Evolutionary conservation across 2,113 vertebrate species (phyloP).

Genomic region (Apodemus sylvaticus): DNA sequence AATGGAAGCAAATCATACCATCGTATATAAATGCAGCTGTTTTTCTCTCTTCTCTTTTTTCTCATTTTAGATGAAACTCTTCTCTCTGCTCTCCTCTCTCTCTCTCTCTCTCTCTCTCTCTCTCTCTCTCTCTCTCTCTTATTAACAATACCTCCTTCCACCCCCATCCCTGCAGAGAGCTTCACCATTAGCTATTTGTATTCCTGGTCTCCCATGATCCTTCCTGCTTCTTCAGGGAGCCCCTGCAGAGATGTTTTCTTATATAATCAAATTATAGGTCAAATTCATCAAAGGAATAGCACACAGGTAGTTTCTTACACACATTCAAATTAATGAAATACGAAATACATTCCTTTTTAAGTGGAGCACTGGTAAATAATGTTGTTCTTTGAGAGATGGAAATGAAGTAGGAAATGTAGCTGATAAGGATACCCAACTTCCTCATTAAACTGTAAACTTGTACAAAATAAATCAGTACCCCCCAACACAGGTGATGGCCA

Average conservation of each 20-base stretch:
- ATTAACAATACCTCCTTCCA: not conserved
- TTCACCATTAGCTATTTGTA: slow-evolving; percentile 10
- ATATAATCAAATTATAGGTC: slow-evolving; percentile 75
- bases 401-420: not conserved
- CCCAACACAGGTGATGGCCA: rapidly evolving
- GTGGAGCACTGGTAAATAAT: slow-evolving; percentile 70
- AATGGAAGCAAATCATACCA: slow-evolving; percentile 74
- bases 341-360: slow-evolving; percentile 61
- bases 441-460: not conserved
- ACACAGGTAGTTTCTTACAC: slow-evolving; percentile 52
- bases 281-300: slow-evolving; percentile 76
- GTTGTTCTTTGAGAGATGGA: slow-evolving; percentile 49
- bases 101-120: not conserved
- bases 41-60: slow-evolving; percentile 57
- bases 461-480: rapidly evolving
- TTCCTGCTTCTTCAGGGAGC: slow-evolving; percentile 59
- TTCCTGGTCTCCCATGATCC: not conserved
- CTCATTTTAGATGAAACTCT: slow-evolving; percentile 66
- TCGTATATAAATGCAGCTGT: slow-evolving; percentile 67
- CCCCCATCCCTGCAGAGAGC: not conserved
- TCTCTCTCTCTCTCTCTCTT: not conserved
- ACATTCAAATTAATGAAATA: slow-evolving; percentile 58
- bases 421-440: slow-evolving; percentile 35
- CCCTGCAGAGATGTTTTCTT: slow-evolving; percentile 66
- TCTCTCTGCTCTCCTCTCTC: slow-evolving; percentile 24